Evolutionary conservation across 2,797 vertebrate genomes (phyloP), one percentile per base, ranked within the genome.

Genomic region (Myiotriccus ornatus): DNA sequence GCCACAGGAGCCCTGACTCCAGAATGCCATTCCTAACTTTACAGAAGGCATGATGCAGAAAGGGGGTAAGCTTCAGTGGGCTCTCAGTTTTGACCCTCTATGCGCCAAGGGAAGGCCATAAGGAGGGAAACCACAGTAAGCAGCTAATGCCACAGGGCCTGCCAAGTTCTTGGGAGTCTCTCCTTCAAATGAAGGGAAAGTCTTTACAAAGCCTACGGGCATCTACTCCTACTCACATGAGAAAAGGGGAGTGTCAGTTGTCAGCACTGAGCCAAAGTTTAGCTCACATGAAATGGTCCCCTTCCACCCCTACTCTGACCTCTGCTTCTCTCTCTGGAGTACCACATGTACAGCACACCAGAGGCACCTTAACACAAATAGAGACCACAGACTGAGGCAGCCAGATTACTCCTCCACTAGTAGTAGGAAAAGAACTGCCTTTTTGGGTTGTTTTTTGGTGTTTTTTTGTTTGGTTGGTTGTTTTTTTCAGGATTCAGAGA

Each of bases 221-320:
- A 28, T 11, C 16, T 22, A 22, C 32, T 52, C 28, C 11, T n/a
- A 2, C 10, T 60, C 62, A 35, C 7, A 18, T 0, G 5, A 59
- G 49, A 43, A 25, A 64, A 41, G 32, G 50, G 18, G 53, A 50
- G 7, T 0, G 11, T 11, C 34, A 49, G 3, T 53, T 63, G 50
- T 64, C 65, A 81, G 32, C 1, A 2, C 39, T 3, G 30, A 69
- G 65, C 22, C 30, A 7, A 57, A 70, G 19, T 50, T 65, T 2
- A 65, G 23, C 69, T 73, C 62, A 39, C 4, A 0, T 35, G 32
- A 59, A 84, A 53, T 0, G 0, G 12, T 7, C 47, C 47, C 18
- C 39, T 50, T 41, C 34, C 27, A 77, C 6, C 24, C 35, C 52
- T 43, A 7, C 57, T 84, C 60, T n/a, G 71, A 39, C 23, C 49